Evolutionary conservation across 2,797 vertebrate species (phyloP).

Genomic region (Helostoma temminkii): DNA sequence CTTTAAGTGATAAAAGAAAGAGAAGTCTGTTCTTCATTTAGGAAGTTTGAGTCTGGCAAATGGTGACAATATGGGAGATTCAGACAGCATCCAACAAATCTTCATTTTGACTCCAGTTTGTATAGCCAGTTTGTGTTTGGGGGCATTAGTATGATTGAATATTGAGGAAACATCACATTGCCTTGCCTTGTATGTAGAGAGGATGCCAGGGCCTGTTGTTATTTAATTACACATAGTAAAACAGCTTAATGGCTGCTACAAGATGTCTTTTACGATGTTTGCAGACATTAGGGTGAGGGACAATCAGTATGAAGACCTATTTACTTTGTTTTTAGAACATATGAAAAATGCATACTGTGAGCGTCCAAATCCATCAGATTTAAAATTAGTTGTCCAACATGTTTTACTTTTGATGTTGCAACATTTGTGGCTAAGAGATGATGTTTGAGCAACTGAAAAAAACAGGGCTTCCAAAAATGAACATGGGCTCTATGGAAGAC

Average conservation of each 20-base stretch:
- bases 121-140: not conserved
- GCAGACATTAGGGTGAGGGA: constrained; percentile 9
- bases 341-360: not conserved
- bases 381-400: not conserved
- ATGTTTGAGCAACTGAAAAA: constrained; percentile 19
- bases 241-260: not conserved
- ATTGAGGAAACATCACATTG: not conserved
- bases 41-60: not conserved
- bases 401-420: constrained; percentile 12
- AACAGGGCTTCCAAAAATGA: constrained; percentile 42
- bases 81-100: not conserved
- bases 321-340: no score
- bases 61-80: not conserved
- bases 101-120: not conserved
- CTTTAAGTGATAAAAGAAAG: not conserved
- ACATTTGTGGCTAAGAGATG: not conserved
- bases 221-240: constrained; percentile 9
- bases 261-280: not conserved
- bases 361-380: not conserved
- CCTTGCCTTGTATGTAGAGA: constrained; percentile 12
- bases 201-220: constrained; percentile 6
- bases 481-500: constrained; percentile 14
- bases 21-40: constrained; percentile 9
- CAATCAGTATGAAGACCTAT: not conserved
- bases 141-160: not conserved